Conservation (phyloP, 2,113 vertebrate genomes). For the Malurus cyaneus region DNA sequence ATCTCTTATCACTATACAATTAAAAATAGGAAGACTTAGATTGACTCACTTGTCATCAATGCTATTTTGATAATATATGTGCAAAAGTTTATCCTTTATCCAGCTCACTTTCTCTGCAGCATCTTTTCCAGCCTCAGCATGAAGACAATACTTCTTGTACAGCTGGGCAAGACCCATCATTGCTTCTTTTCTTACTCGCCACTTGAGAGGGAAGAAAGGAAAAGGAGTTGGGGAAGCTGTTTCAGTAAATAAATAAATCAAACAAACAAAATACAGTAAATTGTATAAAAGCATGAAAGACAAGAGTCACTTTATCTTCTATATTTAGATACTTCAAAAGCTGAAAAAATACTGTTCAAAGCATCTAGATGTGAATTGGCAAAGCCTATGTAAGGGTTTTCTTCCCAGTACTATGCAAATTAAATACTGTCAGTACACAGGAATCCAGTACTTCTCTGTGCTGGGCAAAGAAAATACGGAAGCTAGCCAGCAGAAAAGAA, state of each 20-base stretch:
- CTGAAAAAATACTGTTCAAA: background rate
- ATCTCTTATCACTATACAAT: slow-evolving; percentile 16
- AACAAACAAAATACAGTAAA: background rate
- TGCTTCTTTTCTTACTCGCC: slow-evolving; percentile 97
- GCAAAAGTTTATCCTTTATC: slow-evolving; percentile 99
- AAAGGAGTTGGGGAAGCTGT: background rate
- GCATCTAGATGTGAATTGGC: background rate
- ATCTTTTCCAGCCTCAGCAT: slow-evolving; percentile 97
- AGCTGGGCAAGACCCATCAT: slow-evolving; percentile 99
- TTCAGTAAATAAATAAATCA: background rate
- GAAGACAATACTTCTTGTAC: slow-evolving; percentile 97
- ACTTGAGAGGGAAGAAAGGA: slow-evolving; percentile 74
- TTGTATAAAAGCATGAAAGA: background rate
- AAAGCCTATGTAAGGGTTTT: background rate
- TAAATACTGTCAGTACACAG: background rate
- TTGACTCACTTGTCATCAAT: slow-evolving; percentile 96
- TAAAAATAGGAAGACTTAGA: slow-evolving; percentile 19
- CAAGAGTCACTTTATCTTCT: background rate
- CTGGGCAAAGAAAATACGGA: background rate
- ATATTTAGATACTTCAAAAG: background rate
- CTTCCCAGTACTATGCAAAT: background rate
- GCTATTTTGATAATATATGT: slow-evolving; percentile 99
- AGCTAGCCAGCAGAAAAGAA: background rate
- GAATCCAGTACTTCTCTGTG: background rate
- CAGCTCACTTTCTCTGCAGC: slow-evolving; percentile 96